Evolutionary conservation across 2,797 vertebrate species (phyloP).

Genomic region (Emys orbicularis): DNA sequence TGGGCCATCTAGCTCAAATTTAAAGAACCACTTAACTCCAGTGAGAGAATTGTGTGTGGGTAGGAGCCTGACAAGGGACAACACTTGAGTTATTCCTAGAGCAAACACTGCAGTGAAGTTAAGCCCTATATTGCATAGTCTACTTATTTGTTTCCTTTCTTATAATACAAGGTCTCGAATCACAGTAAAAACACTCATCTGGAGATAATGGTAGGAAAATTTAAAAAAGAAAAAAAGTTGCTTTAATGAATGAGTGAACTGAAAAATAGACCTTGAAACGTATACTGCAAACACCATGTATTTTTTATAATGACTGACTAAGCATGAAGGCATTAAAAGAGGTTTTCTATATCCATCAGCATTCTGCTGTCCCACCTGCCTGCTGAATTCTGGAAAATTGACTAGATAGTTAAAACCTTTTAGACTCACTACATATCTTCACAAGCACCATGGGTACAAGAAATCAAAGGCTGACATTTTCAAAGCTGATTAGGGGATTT

Average conservation of each 20-base stretch:
- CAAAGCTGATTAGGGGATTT: not conserved
- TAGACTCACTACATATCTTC: not conserved
- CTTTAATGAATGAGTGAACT: not conserved
- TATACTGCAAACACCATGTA: not conserved
- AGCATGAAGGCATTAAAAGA: not conserved
- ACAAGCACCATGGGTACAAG: not conserved
- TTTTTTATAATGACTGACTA: not conserved
- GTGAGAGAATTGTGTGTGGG: not conserved
- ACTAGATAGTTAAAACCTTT: not conserved
- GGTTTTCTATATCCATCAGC: not conserved
- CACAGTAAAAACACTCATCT: not conserved
- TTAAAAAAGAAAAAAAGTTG: not conserved
- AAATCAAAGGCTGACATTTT: not conserved
- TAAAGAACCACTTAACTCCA: not conserved
- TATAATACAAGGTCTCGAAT: not conserved
- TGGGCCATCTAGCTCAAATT: not conserved
- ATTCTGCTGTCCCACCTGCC: not conserved
- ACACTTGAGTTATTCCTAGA: not conserved
- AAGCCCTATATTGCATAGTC: not conserved
- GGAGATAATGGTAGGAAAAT: not conserved
- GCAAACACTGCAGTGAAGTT: not conserved
- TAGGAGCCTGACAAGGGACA: not conserved
- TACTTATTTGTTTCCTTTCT: not conserved
- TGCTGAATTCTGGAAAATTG: not conserved
- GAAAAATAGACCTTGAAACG: not conserved